Evolutionary conservation across 2,113 vertebrate genomes (phyloP).

Genomic region (Phalacrocorax aristotelis): DNA sequence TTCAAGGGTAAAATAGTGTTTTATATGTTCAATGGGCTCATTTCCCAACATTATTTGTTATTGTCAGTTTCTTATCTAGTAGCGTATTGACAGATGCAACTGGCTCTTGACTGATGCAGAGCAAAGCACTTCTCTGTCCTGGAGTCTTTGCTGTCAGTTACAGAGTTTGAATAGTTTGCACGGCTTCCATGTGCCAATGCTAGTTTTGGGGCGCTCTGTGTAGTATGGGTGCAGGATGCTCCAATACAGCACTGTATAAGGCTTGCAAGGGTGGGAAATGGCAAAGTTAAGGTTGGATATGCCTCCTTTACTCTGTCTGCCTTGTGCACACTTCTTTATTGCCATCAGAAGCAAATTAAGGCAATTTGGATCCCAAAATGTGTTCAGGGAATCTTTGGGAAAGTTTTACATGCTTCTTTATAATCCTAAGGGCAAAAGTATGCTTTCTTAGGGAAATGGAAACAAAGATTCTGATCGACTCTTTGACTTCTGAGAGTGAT

Average conservation of each 20-base stretch:
- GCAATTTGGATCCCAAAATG: background rate
- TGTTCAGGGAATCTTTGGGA: background rate
- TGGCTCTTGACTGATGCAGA: background rate
- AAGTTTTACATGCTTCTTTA: background rate
- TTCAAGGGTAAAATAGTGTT: background rate
- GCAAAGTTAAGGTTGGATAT: background rate
- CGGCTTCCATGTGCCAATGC: rapidly evolving
- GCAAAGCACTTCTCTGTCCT: background rate
- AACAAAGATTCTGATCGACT: background rate
- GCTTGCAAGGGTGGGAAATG: background rate
- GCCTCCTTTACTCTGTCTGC: background rate
- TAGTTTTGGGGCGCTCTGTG: background rate
- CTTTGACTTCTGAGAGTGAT: background rate
- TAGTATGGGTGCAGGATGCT: background rate
- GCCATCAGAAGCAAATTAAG: background rate
- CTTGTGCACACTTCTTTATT: background rate
- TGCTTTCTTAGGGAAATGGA: background rate
- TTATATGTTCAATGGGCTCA: background rate
- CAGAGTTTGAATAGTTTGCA: too few relatives aligned
- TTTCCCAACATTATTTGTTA: background rate
- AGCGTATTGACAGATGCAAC: background rate
- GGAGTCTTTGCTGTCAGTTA: background rate
- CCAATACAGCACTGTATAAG: rapidly evolving
- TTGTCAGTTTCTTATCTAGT: background rate
- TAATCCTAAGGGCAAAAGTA: background rate